A percentile compares a stretch with the other conserved stretches of the same genome.
Evolutionary conservation across 2,888 invertebrate genomes (phyloP).

Genomic region (Leptopilina syphax): DNA sequence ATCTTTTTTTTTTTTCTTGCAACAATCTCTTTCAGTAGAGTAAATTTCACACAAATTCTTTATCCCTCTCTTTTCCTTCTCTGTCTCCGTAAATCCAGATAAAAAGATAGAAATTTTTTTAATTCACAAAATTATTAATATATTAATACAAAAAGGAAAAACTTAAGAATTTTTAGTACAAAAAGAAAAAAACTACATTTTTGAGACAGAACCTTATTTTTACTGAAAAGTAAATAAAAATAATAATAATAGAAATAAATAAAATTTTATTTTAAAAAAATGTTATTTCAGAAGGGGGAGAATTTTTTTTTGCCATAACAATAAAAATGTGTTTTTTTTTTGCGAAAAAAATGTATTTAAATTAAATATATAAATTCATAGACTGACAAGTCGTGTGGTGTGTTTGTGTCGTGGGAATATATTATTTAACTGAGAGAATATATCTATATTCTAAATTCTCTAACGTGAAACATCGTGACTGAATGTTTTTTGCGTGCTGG

Average conservation of each 20-base stretch:
- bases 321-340: neutral
- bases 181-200: too few species aligned
- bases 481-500: conserved; percentile 31
- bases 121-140: too few species aligned
- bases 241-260: too few species aligned
- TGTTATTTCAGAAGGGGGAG: neutral
- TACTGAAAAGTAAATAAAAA: too few species aligned
- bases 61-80: too few species aligned
- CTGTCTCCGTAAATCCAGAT: too few species aligned
- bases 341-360: neutral
- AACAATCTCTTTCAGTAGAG: neutral
- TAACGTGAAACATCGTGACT: conserved; percentile 22
- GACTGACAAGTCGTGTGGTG: conserved; percentile 2
- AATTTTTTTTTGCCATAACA: neutral
- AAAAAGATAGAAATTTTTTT: too few species aligned
- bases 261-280: neutral
- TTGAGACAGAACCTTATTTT: too few species aligned
- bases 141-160: too few species aligned
- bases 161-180: too few species aligned
- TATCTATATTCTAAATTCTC: conserved; percentile 11
- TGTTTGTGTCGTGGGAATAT: conserved; percentile 13
- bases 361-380: conserved; percentile 2
- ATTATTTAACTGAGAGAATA: neutral
- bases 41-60: too few species aligned
- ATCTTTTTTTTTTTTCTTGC: neutral